phyloP scores from a whole-genome alignment of 2,113 vertebrate genomes.

The Haliaeetus leucogaster region DNA sequence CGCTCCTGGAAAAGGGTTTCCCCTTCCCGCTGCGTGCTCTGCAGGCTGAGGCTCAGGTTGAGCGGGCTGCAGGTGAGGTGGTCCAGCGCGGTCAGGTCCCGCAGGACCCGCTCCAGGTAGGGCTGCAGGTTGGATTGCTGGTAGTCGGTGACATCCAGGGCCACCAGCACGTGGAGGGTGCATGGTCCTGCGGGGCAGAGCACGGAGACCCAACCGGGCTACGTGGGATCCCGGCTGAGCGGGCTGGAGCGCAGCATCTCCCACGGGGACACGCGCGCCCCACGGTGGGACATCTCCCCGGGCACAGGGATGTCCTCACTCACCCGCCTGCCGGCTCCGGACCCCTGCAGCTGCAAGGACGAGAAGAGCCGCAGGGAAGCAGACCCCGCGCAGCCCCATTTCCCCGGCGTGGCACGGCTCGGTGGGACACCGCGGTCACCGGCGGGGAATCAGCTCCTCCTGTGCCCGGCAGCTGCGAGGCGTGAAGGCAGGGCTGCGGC shows the following conservation, averaged over 20 bases:
- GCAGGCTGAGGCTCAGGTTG: not conserved
- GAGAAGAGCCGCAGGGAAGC: not conserved
- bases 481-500: not conserved
- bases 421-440: not conserved
- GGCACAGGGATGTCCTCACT: not conserved
- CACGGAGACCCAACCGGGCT: fast-evolving
- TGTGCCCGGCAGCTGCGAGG: not conserved
- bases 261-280: not conserved
- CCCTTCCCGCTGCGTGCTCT: not conserved
- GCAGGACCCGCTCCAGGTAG: not conserved
- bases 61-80: not conserved
- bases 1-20: not conserved
- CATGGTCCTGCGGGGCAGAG: not conserved
- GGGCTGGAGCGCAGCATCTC: not conserved
- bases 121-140: not conserved
- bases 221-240: fast-evolving
- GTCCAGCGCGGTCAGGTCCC: not conserved
- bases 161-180: not conserved
- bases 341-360: not conserved
- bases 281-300: not conserved
- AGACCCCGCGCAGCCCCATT: not conserved
- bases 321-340: not conserved
- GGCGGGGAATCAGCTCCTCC: not conserved
- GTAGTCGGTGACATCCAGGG: not conserved
- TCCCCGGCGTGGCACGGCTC: not conserved